Conservation (phyloP, 2,113 vertebrate species). For the Eretmochelys imbricata region DNA sequence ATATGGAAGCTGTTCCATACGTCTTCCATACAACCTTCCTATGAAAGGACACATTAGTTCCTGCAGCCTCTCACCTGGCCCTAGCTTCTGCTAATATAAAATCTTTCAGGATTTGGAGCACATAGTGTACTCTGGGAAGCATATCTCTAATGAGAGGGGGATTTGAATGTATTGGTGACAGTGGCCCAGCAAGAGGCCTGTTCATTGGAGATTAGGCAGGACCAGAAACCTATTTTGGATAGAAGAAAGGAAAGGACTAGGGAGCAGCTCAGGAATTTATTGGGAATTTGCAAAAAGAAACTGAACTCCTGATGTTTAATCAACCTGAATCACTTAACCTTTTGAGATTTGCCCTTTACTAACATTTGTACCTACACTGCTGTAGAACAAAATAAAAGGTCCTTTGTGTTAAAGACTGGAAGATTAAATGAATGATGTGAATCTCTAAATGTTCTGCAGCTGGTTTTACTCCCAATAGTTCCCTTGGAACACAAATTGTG, state of each 20-base stretch:
- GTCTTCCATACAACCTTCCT: not conserved
- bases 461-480: not conserved
- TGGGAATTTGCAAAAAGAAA: not conserved
- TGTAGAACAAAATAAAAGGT: not conserved
- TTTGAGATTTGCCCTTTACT: not conserved
- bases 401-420: not conserved
- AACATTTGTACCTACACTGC: not conserved
- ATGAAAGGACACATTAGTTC: not conserved
- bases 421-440: not conserved
- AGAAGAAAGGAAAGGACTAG: not conserved
- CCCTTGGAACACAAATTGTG: not conserved
- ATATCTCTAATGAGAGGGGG: not conserved
- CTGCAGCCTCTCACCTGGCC: not conserved
- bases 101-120: not conserved
- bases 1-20: too few species aligned
- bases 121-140: not conserved
- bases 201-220: not conserved
- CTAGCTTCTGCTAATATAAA: not conserved
- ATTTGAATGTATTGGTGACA: conserved; percentile 7
- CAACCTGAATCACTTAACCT: not conserved
- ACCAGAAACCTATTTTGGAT: not conserved
- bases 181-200: not conserved
- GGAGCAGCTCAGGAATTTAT: not conserved
- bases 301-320: not conserved
- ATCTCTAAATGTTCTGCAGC: not conserved